Evolutionary conservation across 2,113 vertebrate species (phyloP), one percentile per base, ranked within the genome.

Genomic region (Junco hyemalis): DNA sequence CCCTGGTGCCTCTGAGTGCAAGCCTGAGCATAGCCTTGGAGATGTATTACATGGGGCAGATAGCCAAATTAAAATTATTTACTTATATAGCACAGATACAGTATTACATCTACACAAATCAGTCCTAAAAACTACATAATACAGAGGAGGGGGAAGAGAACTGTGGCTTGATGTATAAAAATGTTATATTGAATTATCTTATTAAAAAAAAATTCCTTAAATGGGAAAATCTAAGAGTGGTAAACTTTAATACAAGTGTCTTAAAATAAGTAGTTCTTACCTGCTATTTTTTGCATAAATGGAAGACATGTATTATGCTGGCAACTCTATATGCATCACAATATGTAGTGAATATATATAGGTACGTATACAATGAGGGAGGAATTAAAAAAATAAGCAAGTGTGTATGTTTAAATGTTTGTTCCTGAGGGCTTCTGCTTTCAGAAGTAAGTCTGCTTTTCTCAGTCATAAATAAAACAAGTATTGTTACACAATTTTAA

Each of bases 21-120:
- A 91, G 56, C 85, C 74, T 57, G 31, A 89, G 36, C 73, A 28
- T 73, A 57, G 63, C 76, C 56, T 77, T 86, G 50, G 73, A 97
- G 70, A 51, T 76, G 11, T 60, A 44, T 90, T 92, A 42, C 81
- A 54, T 33, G 61, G n/a, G 87, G 85, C 85, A 96, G 84, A 92
- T 95, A 78, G 56, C 68, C 48, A 96, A 91, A 95, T 95, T 76
- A 83, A 97, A 95, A 88, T 95, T 88, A 89, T 96, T 96, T 93
- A 85, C 61, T 82, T 95, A 47, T 53, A 31, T 68, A 68, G 22
- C 56, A 53, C 38, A 86, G 38, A 14, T 72, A 91, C 42, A 33
- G 88, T 89, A 50, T 31, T 57, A 95, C 92, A 92, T 40, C 25
- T 25, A 36, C 33, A 38, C 79, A 35, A 93, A 86, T 78, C 84